A percentile compares a stretch with the other conserved stretches of the same genome.
phyloP scores from a whole-genome alignment of 2,797 vertebrate genomes.

The Sebastes wilsoni region DNA sequence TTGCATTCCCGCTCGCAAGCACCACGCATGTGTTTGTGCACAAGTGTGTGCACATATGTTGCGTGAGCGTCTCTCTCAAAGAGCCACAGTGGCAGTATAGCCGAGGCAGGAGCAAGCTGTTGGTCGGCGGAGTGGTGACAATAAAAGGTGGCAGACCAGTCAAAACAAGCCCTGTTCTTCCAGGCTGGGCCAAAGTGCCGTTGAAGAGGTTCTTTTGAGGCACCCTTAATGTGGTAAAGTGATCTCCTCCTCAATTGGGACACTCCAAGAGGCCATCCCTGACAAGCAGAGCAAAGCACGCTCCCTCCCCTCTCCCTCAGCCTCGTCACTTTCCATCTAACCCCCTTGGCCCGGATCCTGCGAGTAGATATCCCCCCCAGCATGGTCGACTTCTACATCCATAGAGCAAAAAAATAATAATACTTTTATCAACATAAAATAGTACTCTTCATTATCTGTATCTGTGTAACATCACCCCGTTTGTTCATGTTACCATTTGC shows the following conservation, averaged over 20 bases:
- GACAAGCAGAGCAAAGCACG: conserved; percentile 77
- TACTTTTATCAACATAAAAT: not conserved
- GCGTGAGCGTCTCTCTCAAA: conserved; percentile 22
- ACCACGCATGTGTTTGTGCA: conserved; percentile 1
- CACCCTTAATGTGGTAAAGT: conserved; percentile 84
- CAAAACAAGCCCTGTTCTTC: conserved; percentile 84
- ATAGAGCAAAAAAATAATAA: not conserved
- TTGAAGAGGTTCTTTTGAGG: conserved; percentile 86
- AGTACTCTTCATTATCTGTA: not conserved
- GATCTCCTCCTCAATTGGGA: conserved; percentile 84
- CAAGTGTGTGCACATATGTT: conserved; percentile 20
- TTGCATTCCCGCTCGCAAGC: not conserved
- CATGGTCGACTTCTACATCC: not conserved
- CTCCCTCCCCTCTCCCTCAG: conserved; percentile 59
- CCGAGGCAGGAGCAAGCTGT: conserved; percentile 62
- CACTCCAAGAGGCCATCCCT: conserved; percentile 85
- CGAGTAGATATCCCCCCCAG: conserved; percentile 5
- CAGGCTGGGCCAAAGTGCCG: conserved; percentile 78
- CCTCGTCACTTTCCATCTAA: conserved; percentile 53
- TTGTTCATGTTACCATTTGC: not conserved
- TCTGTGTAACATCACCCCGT: not conserved
- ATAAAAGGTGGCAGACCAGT: conserved; percentile 85
- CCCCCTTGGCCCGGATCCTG: conserved; percentile 29
- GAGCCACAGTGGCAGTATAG: conserved; percentile 35
- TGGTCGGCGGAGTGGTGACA: conserved; percentile 74